Evolutionary conservation across 2,797 vertebrate species (phyloP).

Genomic region (Esox lucius): DNA sequence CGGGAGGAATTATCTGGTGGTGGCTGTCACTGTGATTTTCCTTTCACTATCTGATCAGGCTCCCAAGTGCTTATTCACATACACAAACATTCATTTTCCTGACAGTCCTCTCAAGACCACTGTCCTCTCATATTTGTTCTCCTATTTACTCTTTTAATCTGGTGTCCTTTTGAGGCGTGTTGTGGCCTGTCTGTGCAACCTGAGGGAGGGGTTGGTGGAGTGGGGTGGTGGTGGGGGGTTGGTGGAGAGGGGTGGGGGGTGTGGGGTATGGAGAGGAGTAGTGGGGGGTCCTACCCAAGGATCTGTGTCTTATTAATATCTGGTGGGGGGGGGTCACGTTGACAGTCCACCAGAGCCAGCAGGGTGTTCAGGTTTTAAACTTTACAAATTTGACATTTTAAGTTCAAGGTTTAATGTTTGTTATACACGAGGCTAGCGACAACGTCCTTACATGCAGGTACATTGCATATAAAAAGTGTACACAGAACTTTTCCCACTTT

Average conservation of each 20-base stretch:
- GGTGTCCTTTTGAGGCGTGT: slow-evolving; percentile 8
- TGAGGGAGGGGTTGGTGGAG: background rate
- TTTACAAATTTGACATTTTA: too few relatives aligned
- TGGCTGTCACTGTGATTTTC: slow-evolving; percentile 3
- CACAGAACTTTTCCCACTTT: too few relatives aligned
- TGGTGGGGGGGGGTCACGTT: slow-evolving; percentile 5
- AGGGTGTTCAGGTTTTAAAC: too few relatives aligned
- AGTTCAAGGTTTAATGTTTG: too few relatives aligned
- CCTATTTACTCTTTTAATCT: slow-evolving; percentile 4
- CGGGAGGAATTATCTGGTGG: background rate
- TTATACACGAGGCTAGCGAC: too few relatives aligned
- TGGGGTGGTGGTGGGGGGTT: background rate
- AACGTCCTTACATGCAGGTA: too few relatives aligned
- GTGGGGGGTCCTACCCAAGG: background rate
- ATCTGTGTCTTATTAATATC: slow-evolving; percentile 11
- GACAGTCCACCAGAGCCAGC: slow-evolving; percentile 21
- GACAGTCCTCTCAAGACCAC: slow-evolving; percentile 1
- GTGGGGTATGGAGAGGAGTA: background rate
- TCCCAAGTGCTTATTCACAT: slow-evolving; percentile 10
- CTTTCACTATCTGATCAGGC: slow-evolving; percentile 15
- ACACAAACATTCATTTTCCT: slow-evolving; percentile 12
- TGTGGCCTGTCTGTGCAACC: background rate
- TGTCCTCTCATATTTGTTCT: slow-evolving; percentile 14
- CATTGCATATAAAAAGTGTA: too few relatives aligned
- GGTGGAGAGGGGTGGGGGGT: background rate